phyloP scores from a whole-genome alignment of 2,888 invertebrate species.

The Tolmerus cingulatus region DNA sequence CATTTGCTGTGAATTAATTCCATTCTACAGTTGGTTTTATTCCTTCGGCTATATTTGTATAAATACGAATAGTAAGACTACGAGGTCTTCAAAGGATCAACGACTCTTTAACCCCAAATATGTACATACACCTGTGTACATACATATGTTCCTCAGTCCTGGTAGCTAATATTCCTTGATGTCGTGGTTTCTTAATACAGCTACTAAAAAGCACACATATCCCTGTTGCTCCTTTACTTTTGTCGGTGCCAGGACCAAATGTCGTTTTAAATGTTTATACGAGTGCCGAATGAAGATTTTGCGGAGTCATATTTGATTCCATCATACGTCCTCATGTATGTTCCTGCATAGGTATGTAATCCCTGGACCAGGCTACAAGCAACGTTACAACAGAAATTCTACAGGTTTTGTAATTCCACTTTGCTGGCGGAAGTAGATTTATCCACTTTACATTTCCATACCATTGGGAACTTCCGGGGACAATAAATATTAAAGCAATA shows the following conservation, averaged over 20 bases:
- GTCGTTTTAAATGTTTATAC: neutral
- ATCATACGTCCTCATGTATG: neutral
- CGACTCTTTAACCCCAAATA: neutral
- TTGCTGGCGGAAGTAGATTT: neutral
- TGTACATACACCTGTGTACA: no score
- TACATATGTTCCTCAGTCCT: neutral
- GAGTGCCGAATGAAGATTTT: neutral
- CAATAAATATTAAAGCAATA: neutral
- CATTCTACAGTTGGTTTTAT: neutral
- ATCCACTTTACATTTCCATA: neutral
- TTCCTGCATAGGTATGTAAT: no score
- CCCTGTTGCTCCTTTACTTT: neutral
- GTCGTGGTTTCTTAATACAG: neutral
- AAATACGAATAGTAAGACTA: neutral
- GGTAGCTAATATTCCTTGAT: neutral
- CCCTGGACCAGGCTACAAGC: neutral
- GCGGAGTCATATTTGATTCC: no score
- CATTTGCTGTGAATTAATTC: neutral
- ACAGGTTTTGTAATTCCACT: neutral
- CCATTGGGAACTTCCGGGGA: neutral
- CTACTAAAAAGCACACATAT: neutral
- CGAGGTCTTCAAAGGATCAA: neutral
- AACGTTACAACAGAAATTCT: neutral
- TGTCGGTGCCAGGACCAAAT: neutral
- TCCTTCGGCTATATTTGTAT: neutral